These are phyloP conservation scores for Oligia latruncula DNA, from an alignment of 2,888 invertebrate species.

Conservation along the genomic window DNA sequence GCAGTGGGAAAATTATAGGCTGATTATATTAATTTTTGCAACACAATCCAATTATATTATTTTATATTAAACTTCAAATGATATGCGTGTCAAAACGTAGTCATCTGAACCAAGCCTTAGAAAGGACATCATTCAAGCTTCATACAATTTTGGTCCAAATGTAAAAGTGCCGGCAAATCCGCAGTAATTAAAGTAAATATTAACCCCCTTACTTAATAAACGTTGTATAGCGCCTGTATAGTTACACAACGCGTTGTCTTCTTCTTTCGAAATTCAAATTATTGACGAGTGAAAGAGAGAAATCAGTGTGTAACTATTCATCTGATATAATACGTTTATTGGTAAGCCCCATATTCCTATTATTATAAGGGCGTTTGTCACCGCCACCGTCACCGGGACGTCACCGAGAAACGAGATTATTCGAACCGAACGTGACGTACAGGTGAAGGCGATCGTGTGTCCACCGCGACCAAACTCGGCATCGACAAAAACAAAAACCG, in stretches of 20 bases:
- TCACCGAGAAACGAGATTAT: background rate
- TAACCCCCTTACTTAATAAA: too few species aligned
- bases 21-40: background rate
- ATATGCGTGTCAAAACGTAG: background rate
- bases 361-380: background rate
- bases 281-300: too few species aligned
- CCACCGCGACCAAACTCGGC: background rate
- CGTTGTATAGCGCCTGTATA: too few species aligned
- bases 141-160: background rate
- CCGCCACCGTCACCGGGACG: too few species aligned
- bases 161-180: background rate
- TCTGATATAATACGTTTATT: too few species aligned
- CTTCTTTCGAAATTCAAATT: too few species aligned
- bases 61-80: background rate
- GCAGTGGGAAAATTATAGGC: too few species aligned
- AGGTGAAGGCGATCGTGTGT: background rate
- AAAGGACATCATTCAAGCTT: background rate
- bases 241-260: too few species aligned
- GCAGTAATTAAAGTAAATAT: background rate
- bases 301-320: too few species aligned
- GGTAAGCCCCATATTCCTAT: background rate
- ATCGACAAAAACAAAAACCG: too few species aligned
- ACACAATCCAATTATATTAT: slow-evolving; percentile 5
- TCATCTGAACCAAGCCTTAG: slow-evolving; percentile 33
- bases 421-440: background rate